Base-by-base conservation (phyloP, 1,140 invertebrate species). In the Marisa cornuarietis region DNA sequence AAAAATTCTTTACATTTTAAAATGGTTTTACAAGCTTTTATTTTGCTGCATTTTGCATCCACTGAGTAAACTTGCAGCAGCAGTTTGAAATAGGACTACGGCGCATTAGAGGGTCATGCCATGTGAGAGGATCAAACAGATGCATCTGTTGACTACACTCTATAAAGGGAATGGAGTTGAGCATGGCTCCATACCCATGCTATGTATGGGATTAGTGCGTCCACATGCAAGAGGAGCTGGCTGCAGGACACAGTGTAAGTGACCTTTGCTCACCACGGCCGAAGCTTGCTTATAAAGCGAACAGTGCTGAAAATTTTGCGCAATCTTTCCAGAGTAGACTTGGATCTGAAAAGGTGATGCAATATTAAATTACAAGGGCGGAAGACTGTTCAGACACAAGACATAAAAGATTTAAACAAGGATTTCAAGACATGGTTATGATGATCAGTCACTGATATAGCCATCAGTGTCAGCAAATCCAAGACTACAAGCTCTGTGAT, bases 271-370 rank as follows among this genome's bases (percentile, higher is more conserved):
- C 87, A 88, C 88, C 87, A 84, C 69, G 87, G 87, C 76, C 83
- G 84, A 77, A 89, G 86, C 85, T 88, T 88, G 75, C 85, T 84
- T 52, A 90, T 85, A 86, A 90, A 89, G 82, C 89, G 84, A 76
- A 90, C 84, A 49, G 89, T 87, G 83, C 89, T 85, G 86, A 88
- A 88, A 80, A 89, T 83, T 83, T 88, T 89, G 82, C 85, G 81
- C 79, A 90, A 83, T 81, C 84, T 88, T 84, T 88, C 87, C 72
- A 86, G 80, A 72, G 87, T 85, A 63, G 86, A 82, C 79, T 85
- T 86, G 10, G 87, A 86, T 71, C 87, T 88, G 84, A 78, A 87
- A 83, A 62, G 71, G 76, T 66, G n/a, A 63, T 71, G 51, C 16
- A 11, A 58, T 1, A 58, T 58, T 11, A 11, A 58, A 58, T 58